phyloP scores from a whole-genome alignment of 2,113 vertebrate genomes.

The Electrona antarctica region DNA sequence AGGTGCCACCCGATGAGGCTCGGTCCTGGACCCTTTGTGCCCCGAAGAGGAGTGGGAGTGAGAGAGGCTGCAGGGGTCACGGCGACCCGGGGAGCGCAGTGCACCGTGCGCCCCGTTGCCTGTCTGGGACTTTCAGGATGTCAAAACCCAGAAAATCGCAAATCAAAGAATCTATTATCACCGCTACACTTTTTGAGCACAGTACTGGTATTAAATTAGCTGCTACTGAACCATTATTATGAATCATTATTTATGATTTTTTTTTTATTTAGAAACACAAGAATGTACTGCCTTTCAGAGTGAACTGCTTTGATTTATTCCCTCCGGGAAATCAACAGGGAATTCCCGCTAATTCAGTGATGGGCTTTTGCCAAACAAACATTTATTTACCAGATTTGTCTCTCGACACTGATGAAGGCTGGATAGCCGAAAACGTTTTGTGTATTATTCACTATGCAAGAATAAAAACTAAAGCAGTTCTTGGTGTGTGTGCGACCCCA shows the following conservation, averaged over 20 bases:
- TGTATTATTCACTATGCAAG: neutral
- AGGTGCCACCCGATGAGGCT: slow-evolving; percentile 73
- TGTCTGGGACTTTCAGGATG: slow-evolving; percentile 51
- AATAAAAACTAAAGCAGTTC: no score
- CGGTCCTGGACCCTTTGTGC: slow-evolving; percentile 71
- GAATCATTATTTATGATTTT: no score
- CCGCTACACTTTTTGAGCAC: neutral
- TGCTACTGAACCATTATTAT: neutral
- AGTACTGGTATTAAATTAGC: no score
- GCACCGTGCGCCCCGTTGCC: slow-evolving; percentile 45
- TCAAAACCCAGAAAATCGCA: slow-evolving; percentile 54
- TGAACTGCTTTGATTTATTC: neutral
- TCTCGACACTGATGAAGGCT: no score
- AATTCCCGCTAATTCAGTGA: neutral
- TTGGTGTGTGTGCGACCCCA: no score
- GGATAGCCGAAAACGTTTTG: no score
- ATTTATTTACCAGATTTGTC: neutral
- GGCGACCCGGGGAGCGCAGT: slow-evolving; percentile 58
- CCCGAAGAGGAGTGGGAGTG: slow-evolving; percentile 75
- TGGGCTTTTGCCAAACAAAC: neutral
- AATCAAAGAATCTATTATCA: slow-evolving; percentile 50
- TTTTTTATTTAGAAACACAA: neutral
- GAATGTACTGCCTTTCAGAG: neutral
- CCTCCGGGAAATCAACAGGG: neutral
- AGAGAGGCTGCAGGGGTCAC: slow-evolving; percentile 76